phyloP scores from a whole-genome alignment of 2,113 vertebrate species.

The Rutilus rutilus region DNA sequence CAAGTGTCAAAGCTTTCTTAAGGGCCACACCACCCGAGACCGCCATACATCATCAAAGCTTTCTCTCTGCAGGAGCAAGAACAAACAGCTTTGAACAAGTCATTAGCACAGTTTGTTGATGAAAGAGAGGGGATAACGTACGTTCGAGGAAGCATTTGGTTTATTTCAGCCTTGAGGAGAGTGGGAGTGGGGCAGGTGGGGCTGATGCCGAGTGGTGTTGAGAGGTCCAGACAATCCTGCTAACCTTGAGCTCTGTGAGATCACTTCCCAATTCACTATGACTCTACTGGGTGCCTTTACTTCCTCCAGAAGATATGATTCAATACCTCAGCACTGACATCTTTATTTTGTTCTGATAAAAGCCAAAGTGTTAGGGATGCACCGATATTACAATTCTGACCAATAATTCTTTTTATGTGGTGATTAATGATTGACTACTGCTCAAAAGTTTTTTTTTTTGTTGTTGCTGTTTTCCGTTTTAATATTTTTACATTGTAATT shows the following conservation, averaged over 20 bases:
- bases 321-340: neutral
- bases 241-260: constrained; percentile 57
- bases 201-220: constrained; percentile 44
- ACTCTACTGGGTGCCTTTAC: constrained; percentile 5
- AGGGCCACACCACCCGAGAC: constrained; percentile 70
- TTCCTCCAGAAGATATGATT: constrained; percentile 38
- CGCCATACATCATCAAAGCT: constrained; percentile 54
- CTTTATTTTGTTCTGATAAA: neutral
- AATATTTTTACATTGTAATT: neutral
- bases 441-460: neutral
- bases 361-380: neutral
- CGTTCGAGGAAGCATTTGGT: constrained; percentile 45
- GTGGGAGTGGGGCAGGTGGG: constrained; percentile 40
- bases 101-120: constrained; percentile 44
- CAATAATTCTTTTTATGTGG: too few relatives aligned
- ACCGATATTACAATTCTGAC: neutral
- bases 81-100: constrained; percentile 44
- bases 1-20: constrained; percentile 70
- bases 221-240: constrained; percentile 47
- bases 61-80: constrained; percentile 31
- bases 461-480: neutral
- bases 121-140: constrained; percentile 51
- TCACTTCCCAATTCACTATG: constrained; percentile 34
- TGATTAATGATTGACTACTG: neutral
- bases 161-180: constrained; percentile 51